Percentiles rank a stretch among this genome's conserved stretches.
Evolutionary conservation across 2,113 vertebrate species (phyloP).

Genomic region (Onychostruthus taczanowskii): DNA sequence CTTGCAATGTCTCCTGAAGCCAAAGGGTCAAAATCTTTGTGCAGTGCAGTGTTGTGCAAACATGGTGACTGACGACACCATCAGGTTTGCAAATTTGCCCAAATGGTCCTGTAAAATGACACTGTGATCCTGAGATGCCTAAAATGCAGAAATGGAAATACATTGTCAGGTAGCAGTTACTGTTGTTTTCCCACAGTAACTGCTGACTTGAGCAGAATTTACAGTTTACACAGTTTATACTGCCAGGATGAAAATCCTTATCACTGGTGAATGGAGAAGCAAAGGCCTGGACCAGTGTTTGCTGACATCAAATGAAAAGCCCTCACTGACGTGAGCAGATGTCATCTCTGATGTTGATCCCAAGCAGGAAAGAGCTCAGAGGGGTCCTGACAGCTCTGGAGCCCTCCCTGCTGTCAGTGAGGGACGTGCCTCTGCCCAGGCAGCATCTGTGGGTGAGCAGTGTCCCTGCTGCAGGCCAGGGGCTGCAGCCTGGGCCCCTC

Average conservation of each 20-base stretch:
- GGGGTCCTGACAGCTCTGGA: neutral
- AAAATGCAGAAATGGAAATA: neutral
- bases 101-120: neutral
- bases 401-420: neutral
- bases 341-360: neutral
- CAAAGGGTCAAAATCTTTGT: neutral
- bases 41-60: neutral
- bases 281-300: neutral
- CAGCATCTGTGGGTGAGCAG: fast-evolving
- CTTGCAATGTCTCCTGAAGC: neutral
- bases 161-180: neutral
- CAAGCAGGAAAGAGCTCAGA: neutral
- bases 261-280: neutral
- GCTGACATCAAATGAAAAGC: neutral
- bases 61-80: neutral
- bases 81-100: neutral
- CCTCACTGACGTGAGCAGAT: neutral
- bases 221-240: neutral
- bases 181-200: neutral
- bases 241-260: neutral
- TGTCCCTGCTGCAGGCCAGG: neutral
- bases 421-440: neutral
- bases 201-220: neutral
- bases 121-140: neutral
- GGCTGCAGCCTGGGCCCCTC: neutral